Conservation (phyloP, 2,888 invertebrate species). For the Hoplodrina blanda region DNA sequence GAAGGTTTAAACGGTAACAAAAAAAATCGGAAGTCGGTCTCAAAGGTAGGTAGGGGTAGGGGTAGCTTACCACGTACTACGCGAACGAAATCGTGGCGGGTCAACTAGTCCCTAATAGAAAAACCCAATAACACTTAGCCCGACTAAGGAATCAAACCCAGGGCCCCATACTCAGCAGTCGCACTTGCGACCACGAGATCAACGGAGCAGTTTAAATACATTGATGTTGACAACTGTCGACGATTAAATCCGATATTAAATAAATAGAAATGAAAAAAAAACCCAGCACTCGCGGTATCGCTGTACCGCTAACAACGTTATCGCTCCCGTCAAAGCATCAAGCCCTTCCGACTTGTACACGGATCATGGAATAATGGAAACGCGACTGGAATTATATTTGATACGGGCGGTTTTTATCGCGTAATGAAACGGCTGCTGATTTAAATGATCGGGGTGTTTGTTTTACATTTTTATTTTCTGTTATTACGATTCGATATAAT, state of each 20-base stretch:
- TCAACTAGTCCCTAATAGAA: no score
- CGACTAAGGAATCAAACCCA: no score
- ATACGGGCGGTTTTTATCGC: conserved; percentile 58
- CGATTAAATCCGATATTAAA: conserved; percentile 30
- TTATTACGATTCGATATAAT: not conserved
- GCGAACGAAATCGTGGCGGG: no score
- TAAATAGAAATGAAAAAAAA: conserved; percentile 16
- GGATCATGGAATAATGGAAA: conserved; percentile 52
- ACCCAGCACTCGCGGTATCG: conserved; percentile 44
- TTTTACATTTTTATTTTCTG: conserved; percentile 6
- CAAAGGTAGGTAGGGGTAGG: no score
- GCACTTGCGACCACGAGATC: no score
- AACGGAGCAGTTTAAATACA: no score
- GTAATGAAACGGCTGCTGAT: conserved; percentile 58
- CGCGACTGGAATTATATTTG: conserved; percentile 48
- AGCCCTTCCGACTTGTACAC: conserved; percentile 58
- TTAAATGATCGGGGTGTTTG: conserved; percentile 42
- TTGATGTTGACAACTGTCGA: conserved; percentile 26
- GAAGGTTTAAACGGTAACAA: no score
- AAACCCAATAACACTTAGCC: no score
- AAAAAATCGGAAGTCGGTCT: no score
- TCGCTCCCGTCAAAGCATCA: conserved; percentile 60
- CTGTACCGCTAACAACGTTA: conserved; percentile 55
- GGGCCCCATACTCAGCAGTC: no score
- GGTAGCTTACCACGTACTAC: no score